Percentiles rank a stretch among this genome's conserved stretches.
Conservation (phyloP, 2,888 invertebrate genomes). For the Amphipoea lucens region DNA sequence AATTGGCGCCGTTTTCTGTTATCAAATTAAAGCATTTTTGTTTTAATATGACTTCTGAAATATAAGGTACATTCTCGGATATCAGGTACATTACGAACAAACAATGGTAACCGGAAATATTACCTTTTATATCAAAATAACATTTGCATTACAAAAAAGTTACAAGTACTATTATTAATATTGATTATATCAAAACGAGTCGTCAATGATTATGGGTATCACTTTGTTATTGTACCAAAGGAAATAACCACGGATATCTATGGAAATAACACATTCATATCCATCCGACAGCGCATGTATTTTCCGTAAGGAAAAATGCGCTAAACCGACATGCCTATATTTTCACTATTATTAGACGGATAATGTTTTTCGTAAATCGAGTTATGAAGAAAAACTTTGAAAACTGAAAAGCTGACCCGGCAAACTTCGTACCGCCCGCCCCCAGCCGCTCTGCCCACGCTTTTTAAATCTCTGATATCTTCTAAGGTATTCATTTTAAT, state of each 20-base stretch:
- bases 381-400: slow-evolving; percentile 43
- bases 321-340: slow-evolving; percentile 44
- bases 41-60: background rate
- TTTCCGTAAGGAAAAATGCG: slow-evolving; percentile 47
- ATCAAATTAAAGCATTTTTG: background rate
- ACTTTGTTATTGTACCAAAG: slow-evolving; percentile 47
- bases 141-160: background rate
- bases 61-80: background rate
- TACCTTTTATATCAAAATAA: slow-evolving; percentile 6
- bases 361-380: slow-evolving; percentile 54
- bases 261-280: slow-evolving; percentile 60
- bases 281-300: slow-evolving; percentile 28
- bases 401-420: background rate
- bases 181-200: slow-evolving; percentile 12
- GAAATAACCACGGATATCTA: no score
- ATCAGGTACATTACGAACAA: background rate
- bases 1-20: background rate
- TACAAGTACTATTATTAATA: slow-evolving; percentile 3
- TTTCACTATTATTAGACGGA: slow-evolving; percentile 53
- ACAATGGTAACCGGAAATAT: background rate
- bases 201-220: slow-evolving; percentile 29
- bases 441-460: no score
- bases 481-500: no score
- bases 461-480: no score
- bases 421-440: no score